phyloP scores from a whole-genome alignment of 1,140 invertebrate species.

The Drosophila ogumai region DNA sequence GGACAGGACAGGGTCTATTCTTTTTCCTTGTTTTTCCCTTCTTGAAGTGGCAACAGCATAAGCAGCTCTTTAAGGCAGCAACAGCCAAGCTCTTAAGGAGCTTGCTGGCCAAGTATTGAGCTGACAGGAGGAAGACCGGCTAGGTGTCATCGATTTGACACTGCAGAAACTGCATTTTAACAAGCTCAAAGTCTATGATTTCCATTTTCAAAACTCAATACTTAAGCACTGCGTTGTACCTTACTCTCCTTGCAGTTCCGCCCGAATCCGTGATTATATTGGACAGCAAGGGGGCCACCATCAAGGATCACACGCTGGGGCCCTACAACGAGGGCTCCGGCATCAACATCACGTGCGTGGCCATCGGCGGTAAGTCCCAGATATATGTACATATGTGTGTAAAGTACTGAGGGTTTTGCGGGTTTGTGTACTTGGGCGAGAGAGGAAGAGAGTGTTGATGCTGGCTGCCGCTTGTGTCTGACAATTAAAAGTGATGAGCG shows the following conservation, averaged over 20 bases:
- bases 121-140: conserved; percentile 17
- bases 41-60: conserved; percentile 51
- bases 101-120: conserved; percentile 16
- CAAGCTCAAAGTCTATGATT: conserved; percentile 13
- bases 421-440: conserved; percentile 4
- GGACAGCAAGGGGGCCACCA: conserved; percentile 90
- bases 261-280: conserved; percentile 91
- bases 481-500: conserved; percentile 82
- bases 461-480: conserved; percentile 70
- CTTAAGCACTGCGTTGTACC: neutral
- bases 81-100: conserved; percentile 30
- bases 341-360: conserved; percentile 92
- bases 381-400: neutral
- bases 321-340: conserved; percentile 93
- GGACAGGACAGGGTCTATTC: neutral
- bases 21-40: conserved; percentile 1
- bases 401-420: neutral
- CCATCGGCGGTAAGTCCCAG: conserved; percentile 90
- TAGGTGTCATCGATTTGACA: conserved; percentile 9
- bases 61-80: conserved; percentile 20
- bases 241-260: conserved; percentile 87
- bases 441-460: conserved; percentile 60
- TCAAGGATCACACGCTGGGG: conserved; percentile 90
- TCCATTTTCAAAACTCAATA: conserved; percentile 4
- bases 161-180: conserved; percentile 7